Evolutionary conservation across 2,888 invertebrate genomes (phyloP).

Genomic region (Emesis furor): DNA sequence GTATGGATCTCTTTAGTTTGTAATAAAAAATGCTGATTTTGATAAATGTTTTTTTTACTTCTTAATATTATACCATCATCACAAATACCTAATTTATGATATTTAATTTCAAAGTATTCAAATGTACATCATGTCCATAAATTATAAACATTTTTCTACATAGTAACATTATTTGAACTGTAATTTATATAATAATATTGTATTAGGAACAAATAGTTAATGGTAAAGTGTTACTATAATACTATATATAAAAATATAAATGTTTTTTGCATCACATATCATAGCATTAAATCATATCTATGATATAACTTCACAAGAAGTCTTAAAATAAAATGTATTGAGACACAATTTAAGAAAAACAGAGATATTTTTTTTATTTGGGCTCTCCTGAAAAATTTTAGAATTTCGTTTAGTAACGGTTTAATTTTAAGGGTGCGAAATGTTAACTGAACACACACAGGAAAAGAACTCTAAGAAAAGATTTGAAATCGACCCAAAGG

Average conservation of each 20-base stretch:
- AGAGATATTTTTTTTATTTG: background rate
- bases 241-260: conserved; percentile 13
- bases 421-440: too few species aligned
- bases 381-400: too few species aligned
- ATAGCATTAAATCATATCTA: background rate
- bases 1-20: background rate
- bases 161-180: background rate
- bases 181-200: background rate
- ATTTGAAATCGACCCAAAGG: background rate
- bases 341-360: background rate
- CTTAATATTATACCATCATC: background rate
- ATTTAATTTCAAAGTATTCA: background rate
- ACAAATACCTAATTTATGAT: background rate
- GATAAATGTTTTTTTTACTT: background rate
- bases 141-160: background rate
- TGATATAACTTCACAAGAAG: background rate
- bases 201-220: conserved; percentile 7
- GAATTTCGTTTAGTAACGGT: background rate
- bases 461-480: background rate
- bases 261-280: conserved; percentile 26
- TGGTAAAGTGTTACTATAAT: conserved; percentile 10
- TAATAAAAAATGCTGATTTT: background rate
- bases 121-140: background rate
- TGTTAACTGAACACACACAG: background rate
- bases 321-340: background rate